These are phyloP conservation scores for Thumatha senex DNA, from an alignment of 2,888 invertebrate genomes.

Conservation along the genomic window DNA sequence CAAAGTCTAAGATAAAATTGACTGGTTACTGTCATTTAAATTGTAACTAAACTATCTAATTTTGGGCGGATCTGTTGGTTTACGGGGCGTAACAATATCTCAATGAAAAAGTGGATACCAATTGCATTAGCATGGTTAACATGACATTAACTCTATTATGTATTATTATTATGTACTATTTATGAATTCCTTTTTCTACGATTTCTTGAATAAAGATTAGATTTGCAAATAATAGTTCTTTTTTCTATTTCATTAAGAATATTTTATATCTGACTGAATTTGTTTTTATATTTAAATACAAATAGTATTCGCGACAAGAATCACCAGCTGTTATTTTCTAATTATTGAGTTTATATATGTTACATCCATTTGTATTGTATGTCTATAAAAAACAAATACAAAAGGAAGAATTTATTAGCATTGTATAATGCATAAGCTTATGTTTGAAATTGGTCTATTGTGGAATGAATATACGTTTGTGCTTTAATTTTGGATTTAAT, in stretches of 20 bases:
- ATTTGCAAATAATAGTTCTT: no score
- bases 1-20: no score
- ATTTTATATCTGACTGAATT: neutral
- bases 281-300: neutral
- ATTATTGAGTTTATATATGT: conserved; percentile 3
- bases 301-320: conserved; percentile 18
- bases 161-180: no score
- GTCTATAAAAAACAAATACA: neutral
- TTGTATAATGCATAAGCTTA: conserved; percentile 10
- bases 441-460: neutral
- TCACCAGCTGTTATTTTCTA: conserved; percentile 13
- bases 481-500: neutral
- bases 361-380: neutral
- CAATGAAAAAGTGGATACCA: no score
- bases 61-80: no score
- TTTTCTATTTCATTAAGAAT: neutral
- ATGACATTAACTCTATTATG: no score
- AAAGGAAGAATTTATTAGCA: conserved; percentile 11
- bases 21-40: no score
- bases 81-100: no score
- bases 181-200: no score
- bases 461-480: conserved; percentile 1
- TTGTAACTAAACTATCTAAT: no score
- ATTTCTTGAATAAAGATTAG: no score
- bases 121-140: no score